Evolutionary conservation across 2,113 vertebrate genomes (phyloP), one percentile per base, ranked within the genome.

Genomic region (Todiramphus chloris): DNA sequence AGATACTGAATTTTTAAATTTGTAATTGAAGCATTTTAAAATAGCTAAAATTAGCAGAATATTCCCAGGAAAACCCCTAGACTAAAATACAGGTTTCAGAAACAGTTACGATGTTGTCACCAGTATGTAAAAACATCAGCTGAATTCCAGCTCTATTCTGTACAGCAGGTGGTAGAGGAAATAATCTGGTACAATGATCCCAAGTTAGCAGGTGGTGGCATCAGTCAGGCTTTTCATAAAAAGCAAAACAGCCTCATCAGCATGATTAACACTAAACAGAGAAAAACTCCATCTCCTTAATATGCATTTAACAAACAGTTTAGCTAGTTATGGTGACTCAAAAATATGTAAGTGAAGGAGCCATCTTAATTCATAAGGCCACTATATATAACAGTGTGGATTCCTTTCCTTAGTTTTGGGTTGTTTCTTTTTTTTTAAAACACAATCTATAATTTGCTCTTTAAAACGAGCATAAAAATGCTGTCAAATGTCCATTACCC

Each of bases 111-210:
- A 1, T 89, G 21, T 64, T 92, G 60, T 75, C 82, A 70, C 11
- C 30, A 73, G 63, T 31, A 41, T 80, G 24, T 44, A 81, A 93
- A 93, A 96, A 44, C 28, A 83, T 64, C 68, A 80, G 76, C 92
- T 86, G 79, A 51, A 88, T 86, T 92, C 87, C 73, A 63, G 51
- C 51, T 55, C 56, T 67, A 3, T 59, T 85, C 51, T 3, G 3
- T 62, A 64, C 59, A 96, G 90, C 94, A 89, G 93, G 72, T 94
- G 96, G 79, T 86, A 68, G 79, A 94, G 85, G 56, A 95, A 92
- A 94, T 88, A 35, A 60, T 88, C 68, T 37, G 90, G 81, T 80
- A 88, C 41, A 90, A n/a, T 27, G 50, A 87, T 86, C 64, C 79
- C 73, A 64, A 83, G 60, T 67, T 77, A 94, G 86, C 93, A 97